Percentiles rank a stretch among this genome's conserved stretches.
Evolutionary conservation across 2,113 vertebrate genomes (phyloP).

Genomic region (Nestor notabilis): DNA sequence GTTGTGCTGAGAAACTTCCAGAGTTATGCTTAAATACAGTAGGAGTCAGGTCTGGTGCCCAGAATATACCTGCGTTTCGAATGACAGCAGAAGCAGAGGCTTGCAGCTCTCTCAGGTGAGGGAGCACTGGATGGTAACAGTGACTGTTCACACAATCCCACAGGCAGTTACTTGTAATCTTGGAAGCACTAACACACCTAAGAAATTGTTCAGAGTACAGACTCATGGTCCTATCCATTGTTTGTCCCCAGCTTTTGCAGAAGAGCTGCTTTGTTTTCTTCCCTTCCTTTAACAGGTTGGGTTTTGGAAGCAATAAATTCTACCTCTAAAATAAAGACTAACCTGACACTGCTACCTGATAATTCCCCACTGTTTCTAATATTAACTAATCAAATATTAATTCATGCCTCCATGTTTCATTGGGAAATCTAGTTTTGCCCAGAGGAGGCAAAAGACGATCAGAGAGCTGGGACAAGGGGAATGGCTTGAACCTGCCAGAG

Average conservation of each 20-base stretch:
- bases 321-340: neutral
- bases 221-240: fast-evolving
- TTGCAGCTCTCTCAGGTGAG: neutral
- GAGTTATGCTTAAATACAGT: neutral
- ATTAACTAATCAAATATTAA: slow-evolving; percentile 4
- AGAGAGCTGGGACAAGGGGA: neutral
- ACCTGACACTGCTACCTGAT: neutral
- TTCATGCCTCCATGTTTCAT: neutral
- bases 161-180: neutral
- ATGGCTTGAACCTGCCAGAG: neutral
- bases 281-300: neutral
- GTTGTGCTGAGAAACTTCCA: neutral
- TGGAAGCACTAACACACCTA: neutral
- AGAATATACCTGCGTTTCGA: neutral
- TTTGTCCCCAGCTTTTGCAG: neutral
- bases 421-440: neutral
- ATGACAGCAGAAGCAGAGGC: neutral
- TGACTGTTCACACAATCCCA: neutral
- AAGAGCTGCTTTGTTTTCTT: neutral
- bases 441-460: neutral
- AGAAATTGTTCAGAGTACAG: neutral
- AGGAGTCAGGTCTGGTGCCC: neutral
- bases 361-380: neutral
- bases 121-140: neutral
- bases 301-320: neutral